Base-by-base conservation (phyloP, 1,140 invertebrate genomes). In the Bombus breviceps region DNA sequence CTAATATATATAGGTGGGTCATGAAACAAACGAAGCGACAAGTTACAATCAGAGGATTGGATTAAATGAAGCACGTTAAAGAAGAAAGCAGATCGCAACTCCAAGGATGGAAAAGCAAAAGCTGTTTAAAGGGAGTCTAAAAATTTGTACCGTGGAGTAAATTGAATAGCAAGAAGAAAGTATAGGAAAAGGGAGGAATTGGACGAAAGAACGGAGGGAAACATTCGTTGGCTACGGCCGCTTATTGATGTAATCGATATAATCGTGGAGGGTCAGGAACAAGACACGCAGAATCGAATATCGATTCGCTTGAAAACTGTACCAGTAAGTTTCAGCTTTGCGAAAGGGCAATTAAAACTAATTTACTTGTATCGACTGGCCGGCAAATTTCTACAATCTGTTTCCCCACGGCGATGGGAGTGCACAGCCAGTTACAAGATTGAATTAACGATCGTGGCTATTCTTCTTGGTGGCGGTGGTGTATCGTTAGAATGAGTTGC, bases 261-360 rank as follows among this genome's bases (percentile, higher is more conserved):
- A 64, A 78, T 64, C 25, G 25, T n/a, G 9, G 0, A 4, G 25
- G 34, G 1, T 13, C 6, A 3, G 28, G 25, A 64, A 18, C 13
- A 62, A 78, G 59, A 43, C 28, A 64, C 53, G 22, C 13, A 22
- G n/a, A 78, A 78, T 78, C 37, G 76, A 64, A 78, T 78, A 78
- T 78, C 59, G 76, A 78, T 66, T 75, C 43, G 43, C 10, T 53
- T 2, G 73, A 10, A 39, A 66, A 66, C 59, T 59, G 57, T 15
- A 32, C 37, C 57, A 37, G 37, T 15, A 77, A 77, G 57, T 39
- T 64, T 43, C 76, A 39, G 39, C 32, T 78, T 66, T 78, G 32
- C 37, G 39, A 66, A 41, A 25, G 12, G 32, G 22, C 77, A 62
- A 79, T 79, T 79, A 79, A 79, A 79, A 66, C 62, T 79, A 68